These are phyloP conservation scores for Pteronotus mesoamericanus DNA, from an alignment of 2,797 vertebrate genomes.

Conservation along the genomic window DNA sequence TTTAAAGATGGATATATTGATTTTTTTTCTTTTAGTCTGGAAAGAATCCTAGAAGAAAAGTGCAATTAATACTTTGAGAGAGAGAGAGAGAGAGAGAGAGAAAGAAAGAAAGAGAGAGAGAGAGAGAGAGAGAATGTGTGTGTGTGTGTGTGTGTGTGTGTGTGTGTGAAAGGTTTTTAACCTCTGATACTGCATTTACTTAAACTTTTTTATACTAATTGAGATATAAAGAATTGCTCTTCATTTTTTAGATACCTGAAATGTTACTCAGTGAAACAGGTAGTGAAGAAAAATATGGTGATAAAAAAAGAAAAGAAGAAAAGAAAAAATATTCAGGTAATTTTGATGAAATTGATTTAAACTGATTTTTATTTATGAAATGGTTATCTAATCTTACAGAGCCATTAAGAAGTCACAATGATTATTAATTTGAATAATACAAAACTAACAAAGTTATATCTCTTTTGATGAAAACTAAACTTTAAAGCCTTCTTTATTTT, in stretches of 20 bases:
- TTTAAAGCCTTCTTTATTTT: not conserved
- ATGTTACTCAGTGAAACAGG: constrained; percentile 87
- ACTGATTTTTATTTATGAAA: not conserved
- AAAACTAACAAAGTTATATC: not conserved
- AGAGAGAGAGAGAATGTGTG: too few species aligned
- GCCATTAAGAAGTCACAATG: not conserved
- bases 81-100: too few species aligned
- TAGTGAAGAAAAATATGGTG: constrained; percentile 76
- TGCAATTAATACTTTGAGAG: not conserved
- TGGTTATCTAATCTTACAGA: not conserved
- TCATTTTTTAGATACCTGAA: constrained; percentile 90
- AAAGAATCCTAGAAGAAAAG: constrained; percentile 20
- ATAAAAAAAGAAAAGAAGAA: constrained; percentile 76
- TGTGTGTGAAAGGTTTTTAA: not conserved
- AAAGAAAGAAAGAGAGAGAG: too few species aligned
- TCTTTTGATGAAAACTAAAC: not conserved
- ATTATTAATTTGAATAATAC: not conserved
- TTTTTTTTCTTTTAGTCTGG: not conserved
- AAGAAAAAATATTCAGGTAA: constrained; percentile 87
- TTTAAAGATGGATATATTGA: not conserved
- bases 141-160: not conserved
- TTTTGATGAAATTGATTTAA: constrained; percentile 37
- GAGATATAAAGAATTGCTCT: not conserved
- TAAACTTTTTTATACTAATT: not conserved
- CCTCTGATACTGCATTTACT: not conserved